Conservation (phyloP, 1,140 invertebrate species). For the Paraescarpia echinospica region DNA sequence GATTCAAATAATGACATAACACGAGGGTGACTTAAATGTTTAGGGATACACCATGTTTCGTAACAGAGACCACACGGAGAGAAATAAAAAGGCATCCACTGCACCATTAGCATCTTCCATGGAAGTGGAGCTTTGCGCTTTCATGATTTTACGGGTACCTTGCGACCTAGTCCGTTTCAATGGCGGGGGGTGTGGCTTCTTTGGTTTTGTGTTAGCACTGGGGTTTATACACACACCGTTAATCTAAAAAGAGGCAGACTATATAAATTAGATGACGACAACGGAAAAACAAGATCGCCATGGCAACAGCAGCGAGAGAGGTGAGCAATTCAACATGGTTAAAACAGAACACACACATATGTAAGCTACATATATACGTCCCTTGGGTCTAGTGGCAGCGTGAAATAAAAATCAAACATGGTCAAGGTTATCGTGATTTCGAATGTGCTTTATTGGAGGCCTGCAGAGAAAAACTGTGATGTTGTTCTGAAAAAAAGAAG, state of each 20-base stretch:
- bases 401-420: not conserved
- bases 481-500: too few species aligned
- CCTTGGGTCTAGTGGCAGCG: not conserved
- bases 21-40: not conserved
- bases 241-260: conserved; percentile 63
- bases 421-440: not conserved
- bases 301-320: not conserved
- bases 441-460: not conserved
- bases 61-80: not conserved
- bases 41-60: not conserved
- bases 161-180: conserved; percentile 58
- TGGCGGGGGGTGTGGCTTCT: conserved; percentile 49
- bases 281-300: conserved; percentile 14
- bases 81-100: conserved; percentile 27
- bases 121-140: conserved; percentile 54
- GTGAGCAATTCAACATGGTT: not conserved
- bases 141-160: conserved; percentile 56
- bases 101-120: conserved; percentile 52
- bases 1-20: too few species aligned
- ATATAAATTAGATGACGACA: not conserved
- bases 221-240: conserved; percentile 76
- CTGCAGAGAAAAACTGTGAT: not conserved
- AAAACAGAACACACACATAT: not conserved
- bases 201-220: conserved; percentile 49
- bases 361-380: not conserved